These are phyloP conservation scores for Phataginus tetradactyla DNA, from an alignment of 2,797 vertebrate genomes.

Conservation along the genomic window DNA sequence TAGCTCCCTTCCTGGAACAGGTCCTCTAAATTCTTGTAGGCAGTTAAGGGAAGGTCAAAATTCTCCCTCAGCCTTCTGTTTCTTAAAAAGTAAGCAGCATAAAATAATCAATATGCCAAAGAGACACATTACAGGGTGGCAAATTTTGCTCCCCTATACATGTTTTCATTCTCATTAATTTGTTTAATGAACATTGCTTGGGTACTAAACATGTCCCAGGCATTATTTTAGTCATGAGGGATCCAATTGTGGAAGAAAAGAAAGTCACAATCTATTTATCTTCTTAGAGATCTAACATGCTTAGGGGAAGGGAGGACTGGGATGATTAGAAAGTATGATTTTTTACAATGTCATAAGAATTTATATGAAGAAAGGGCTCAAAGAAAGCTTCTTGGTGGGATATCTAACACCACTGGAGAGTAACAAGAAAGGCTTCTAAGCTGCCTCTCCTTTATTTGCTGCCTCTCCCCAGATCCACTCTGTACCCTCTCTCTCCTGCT, in stretches of 20 bases:
- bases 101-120: too few relatives aligned
- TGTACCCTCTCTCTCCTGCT: not conserved
- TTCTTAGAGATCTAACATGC: not conserved
- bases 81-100: too few relatives aligned
- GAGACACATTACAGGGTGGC: too few relatives aligned
- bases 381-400: not conserved
- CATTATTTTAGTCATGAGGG: not conserved
- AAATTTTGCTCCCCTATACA: too few relatives aligned
- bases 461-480: not conserved
- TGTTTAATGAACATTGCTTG: not conserved
- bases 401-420: accelerated
- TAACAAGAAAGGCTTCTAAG: not conserved
- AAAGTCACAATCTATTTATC: not conserved
- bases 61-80: too few relatives aligned
- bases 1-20: too few relatives aligned
- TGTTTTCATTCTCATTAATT: not conserved
- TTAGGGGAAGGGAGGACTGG: accelerated
- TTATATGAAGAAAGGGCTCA: not conserved
- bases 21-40: too few relatives aligned
- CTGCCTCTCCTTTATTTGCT: not conserved
- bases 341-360: not conserved
- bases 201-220: not conserved
- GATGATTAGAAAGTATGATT: not conserved
- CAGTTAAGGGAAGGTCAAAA: too few relatives aligned
- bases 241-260: not conserved